Evolutionary conservation across 2,888 invertebrate species (phyloP).

Genomic region (Pyrochroa serraticornis): DNA sequence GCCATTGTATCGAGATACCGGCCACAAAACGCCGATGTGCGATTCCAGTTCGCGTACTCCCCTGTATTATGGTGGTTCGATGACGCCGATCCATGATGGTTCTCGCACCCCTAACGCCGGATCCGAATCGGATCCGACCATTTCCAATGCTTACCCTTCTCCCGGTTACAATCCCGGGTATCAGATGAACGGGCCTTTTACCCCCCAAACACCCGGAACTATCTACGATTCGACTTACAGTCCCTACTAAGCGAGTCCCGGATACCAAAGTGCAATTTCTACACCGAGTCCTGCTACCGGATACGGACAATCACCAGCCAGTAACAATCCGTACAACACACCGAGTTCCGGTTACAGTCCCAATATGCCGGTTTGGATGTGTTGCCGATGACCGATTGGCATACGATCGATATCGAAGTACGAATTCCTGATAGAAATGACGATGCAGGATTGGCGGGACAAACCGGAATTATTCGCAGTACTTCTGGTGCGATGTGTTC

Average conservation of each 20-base stretch:
- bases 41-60: conserved; percentile 87
- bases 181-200: conserved; percentile 81
- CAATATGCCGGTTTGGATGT: conserved; percentile 73
- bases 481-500: conserved; percentile 88
- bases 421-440: conserved; percentile 79
- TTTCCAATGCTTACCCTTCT: conserved; percentile 76
- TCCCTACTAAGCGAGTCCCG: conserved; percentile 86
- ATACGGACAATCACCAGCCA: conserved; percentile 64
- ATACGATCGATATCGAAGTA: conserved; percentile 84
- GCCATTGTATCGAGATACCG: conserved; percentile 82
- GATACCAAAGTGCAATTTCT: conserved; percentile 68
- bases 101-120: conserved; percentile 87
- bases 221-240: conserved; percentile 91
- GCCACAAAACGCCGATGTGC: conserved; percentile 91
- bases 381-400: conserved; percentile 78
- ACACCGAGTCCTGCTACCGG: conserved; percentile 69
- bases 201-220: conserved; percentile 94
- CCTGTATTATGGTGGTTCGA: conserved; percentile 83
- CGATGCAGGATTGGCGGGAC: conserved; percentile 80
- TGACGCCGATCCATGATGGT: conserved; percentile 95
- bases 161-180: conserved; percentile 79
- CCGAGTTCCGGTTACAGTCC: conserved; percentile 88
- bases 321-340: conserved; percentile 67
- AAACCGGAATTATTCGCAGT: conserved; percentile 85
- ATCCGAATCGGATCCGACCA: conserved; percentile 92